A percentile compares a stretch with the other conserved stretches of the same genome.
Evolutionary conservation across 2,113 vertebrate genomes (phyloP).

Genomic region (Myanophis thanlyinensis): DNA sequence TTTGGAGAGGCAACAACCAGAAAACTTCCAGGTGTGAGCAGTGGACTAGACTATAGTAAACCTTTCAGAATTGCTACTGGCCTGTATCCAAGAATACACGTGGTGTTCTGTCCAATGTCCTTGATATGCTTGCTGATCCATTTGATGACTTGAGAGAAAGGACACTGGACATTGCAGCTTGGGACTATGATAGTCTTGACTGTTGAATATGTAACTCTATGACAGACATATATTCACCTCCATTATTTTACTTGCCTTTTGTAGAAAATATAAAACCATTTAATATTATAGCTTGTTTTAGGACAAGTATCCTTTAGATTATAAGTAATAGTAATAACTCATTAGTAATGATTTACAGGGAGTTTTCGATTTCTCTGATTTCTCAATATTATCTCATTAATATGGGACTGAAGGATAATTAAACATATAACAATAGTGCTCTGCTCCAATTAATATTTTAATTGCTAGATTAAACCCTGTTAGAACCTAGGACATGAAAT

Average conservation of each 20-base stretch:
- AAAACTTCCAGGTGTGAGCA: neutral
- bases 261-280: neutral
- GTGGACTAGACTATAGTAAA: neutral
- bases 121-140: neutral
- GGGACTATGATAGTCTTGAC: neutral
- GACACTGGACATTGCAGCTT: neutral
- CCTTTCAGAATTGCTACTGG: neutral
- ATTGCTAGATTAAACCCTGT: constrained; percentile 49
- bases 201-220: neutral
- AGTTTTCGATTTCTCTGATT: neutral
- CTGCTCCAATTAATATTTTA: constrained; percentile 49
- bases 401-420: constrained; percentile 36
- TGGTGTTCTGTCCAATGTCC: neutral
- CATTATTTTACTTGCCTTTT: neutral
- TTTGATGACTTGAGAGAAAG: neutral
- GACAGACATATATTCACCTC: neutral
- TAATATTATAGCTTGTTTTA: neutral
- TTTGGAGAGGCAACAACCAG: neutral
- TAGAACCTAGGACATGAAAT: constrained; percentile 28
- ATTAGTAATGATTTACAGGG: neutral
- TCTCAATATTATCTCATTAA: constrained; percentile 38
- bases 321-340: neutral
- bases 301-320: neutral
- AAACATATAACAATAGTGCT: constrained; percentile 22
- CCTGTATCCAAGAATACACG: neutral